Base-by-base conservation (phyloP, 2,113 vertebrate genomes). In the Carlito syrichta region DNA sequence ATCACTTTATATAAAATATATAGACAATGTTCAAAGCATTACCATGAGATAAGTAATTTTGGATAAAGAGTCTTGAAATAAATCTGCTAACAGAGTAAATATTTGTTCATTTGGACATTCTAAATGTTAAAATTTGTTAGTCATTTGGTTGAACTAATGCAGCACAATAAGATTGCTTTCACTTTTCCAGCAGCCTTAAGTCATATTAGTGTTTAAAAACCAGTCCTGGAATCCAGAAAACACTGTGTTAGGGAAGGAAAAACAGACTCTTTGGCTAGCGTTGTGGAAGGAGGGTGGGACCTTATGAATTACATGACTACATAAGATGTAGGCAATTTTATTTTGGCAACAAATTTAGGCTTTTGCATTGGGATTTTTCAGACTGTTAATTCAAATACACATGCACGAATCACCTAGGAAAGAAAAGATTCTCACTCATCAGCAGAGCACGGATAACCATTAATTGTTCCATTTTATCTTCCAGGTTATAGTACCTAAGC, bases 51-150 rank as follows among this genome's bases (percentile, higher is more conserved):
- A 97, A 96, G 96, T 97, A 93, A 98, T 98, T 98, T 98, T 81
- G 23, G 97, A 97, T 96, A 98, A 98, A 98, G 96, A 88, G 96
- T 95, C 98, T 98, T 97, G 98, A 96, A 97, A 97, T 95, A 19
- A 96, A 97, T 88, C 71, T 97, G 95, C 95, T 98, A 96, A 98
- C 94, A 66, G 95, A 97, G 95, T 98, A 98, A 98, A 97, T 97
- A 96, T 97, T 98, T 97, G 95, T 97, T 95, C 97, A 1, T 6
- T 76, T 96, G 87, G 96, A 27, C 0, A 96, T 98, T 90, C 23
- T 38, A 98, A 96, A 94, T 81, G 81, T 97, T 97, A 97, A 96
- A 94, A 97, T 73, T 95, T 90, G 97, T 97, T 97, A 92, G 87
- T 98, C 94, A 95, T 84, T 88, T 50, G 45, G 94, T 90, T 82